Conservation (phyloP, 2,888 invertebrate genomes). For the Parelbella ahira region DNA sequence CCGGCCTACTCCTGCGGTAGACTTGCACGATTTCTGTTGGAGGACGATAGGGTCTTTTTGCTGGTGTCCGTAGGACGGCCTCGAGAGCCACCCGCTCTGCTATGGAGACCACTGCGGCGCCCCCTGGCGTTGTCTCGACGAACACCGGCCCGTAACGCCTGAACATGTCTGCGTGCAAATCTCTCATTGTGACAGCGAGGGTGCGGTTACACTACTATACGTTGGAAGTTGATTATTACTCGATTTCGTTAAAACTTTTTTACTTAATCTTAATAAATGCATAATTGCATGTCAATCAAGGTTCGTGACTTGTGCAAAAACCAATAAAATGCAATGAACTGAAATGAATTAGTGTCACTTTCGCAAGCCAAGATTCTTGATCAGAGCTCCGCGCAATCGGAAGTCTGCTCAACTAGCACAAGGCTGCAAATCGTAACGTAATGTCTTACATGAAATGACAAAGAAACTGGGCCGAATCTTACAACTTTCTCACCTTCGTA, state of each 20-base stretch:
- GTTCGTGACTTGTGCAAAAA: too few species aligned
- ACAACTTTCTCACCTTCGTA: conserved; percentile 82
- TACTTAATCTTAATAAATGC: too few species aligned
- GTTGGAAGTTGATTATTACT: too few species aligned
- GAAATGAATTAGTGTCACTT: conserved; percentile 4
- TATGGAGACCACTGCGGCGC: conserved; percentile 86
- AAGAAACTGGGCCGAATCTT: conserved; percentile 1
- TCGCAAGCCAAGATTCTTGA: conserved; percentile 10
- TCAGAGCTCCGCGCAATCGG: conserved; percentile 8
- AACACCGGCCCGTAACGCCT: conserved; percentile 87
- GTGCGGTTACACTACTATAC: conserved; percentile 28
- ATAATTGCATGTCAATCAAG: too few species aligned
- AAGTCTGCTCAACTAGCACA: conserved; percentile 8
- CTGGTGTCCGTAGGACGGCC: conserved; percentile 85
- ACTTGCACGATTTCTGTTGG: conserved; percentile 89
- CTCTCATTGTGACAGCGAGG: conserved; percentile 57
- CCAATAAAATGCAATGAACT: conserved; percentile 1
- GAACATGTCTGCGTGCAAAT: conserved; percentile 83
- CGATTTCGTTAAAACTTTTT: too few species aligned
- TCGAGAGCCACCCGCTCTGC: conserved; percentile 87
- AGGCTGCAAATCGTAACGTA: conserved; percentile 7
- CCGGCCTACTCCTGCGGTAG: conserved; percentile 86
- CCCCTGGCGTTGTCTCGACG: conserved; percentile 88
- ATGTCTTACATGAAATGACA: conserved; percentile 1
- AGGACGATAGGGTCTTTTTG: conserved; percentile 89